Conservation (phyloP, 1,140 invertebrate species). For the Mizuhopecten yessoensis region DNA sequence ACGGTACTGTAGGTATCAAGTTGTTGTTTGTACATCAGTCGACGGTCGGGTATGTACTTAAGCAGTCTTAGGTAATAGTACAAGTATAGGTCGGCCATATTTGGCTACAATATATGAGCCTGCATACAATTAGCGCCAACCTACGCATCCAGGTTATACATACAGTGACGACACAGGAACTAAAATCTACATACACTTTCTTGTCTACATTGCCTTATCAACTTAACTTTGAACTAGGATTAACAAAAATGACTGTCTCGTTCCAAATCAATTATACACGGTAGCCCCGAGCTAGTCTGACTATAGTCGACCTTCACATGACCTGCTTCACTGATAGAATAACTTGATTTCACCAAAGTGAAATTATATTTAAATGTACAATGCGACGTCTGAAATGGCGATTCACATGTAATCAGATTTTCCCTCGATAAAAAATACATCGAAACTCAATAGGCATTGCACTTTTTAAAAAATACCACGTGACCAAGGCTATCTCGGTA, state of each 20-base stretch:
- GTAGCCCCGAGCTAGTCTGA: background rate
- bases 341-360: slow-evolving; percentile 10
- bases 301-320: background rate
- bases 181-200: background rate
- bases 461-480: background rate
- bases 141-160: too few relatives aligned
- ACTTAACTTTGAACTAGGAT: background rate
- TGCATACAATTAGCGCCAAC: too few relatives aligned
- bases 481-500: background rate
- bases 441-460: background rate
- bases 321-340: background rate
- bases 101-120: too few relatives aligned
- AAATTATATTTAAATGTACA: background rate
- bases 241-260: background rate
- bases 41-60: too few relatives aligned
- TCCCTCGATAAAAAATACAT: background rate
- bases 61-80: too few relatives aligned
- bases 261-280: background rate
- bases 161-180: background rate
- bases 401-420: background rate
- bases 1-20: too few relatives aligned
- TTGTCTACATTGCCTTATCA: background rate
- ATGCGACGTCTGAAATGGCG: background rate
- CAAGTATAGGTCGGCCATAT: too few relatives aligned
- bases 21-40: too few relatives aligned